Base-by-base conservation (phyloP, 1,140 invertebrate species). In the Andricus grossulariae region DNA sequence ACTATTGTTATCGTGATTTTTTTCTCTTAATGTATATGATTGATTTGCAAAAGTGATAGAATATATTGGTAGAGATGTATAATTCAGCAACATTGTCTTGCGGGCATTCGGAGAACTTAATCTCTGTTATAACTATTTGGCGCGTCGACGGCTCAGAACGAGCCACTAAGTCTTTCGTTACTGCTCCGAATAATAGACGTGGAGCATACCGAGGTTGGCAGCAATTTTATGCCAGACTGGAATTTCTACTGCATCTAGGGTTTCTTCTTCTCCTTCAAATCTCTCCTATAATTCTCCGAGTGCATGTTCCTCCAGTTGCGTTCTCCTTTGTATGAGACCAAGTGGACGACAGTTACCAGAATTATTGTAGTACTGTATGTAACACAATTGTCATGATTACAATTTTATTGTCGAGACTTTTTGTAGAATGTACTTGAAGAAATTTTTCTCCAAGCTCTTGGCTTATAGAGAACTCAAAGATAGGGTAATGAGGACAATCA, bases 91-190 rank as follows among this genome's bases (percentile, higher is more conserved):
- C 1, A 32, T 32, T 25, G 57, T 57, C 32, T 66, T 54, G n/a
- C 1, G 4, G 52, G 52, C 18, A 54, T 54, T 21, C 3, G 57
- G 21, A 51, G 21, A 51, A 15, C 70, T 75, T 79, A 72, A 80
- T 74, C 32, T 57, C 18, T 21, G 78, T 73, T 80, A 78, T 77
- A 76, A 74, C 80, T 84, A 84, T 84, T 84, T 82, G 78, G 83
- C 78, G 78, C 78, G 78, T 79, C 76, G 81, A 80, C 81, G 76
- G 81, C 74, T 81, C 77, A 74, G 72, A 83, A 81, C 77, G 75
- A 78, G 52, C 79, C 72, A 84, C 82, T 80, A 81, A 81, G 78
- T 83, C 80, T 84, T 80, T 84, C 81, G 75, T 80, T 80, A 76
- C 79, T 77, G 72, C 79, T 77, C 81, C 76, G 72, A 76, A 80